A percentile compares a stretch with the other conserved stretches of the same genome.
Evolutionary conservation across 2,888 invertebrate species (phyloP).

Genomic region (Celastrina argiolus): DNA sequence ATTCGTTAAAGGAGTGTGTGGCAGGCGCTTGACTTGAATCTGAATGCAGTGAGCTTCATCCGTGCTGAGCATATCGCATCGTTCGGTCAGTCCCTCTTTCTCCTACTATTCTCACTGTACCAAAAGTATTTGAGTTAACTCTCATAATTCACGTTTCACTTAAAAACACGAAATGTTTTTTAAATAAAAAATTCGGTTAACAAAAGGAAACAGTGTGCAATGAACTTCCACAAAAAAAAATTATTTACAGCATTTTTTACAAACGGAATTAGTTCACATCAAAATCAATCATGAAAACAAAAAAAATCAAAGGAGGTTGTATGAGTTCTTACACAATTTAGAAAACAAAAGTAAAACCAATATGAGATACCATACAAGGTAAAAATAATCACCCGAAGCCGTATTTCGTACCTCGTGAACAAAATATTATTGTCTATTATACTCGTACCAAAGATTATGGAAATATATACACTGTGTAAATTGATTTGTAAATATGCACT

Average conservation of each 20-base stretch:
- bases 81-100: too few relatives aligned
- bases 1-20: too few relatives aligned
- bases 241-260: not conserved
- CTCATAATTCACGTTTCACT: too few relatives aligned
- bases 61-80: too few relatives aligned
- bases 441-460: slow-evolving; percentile 64
- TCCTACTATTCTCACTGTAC: too few relatives aligned
- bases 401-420: slow-evolving; percentile 41
- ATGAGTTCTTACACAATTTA: slow-evolving; percentile 20
- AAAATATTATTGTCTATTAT: slow-evolving; percentile 65
- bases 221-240: too few relatives aligned
- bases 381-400: slow-evolving; percentile 43
- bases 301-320: not conserved
- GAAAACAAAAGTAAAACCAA: slow-evolving; percentile 18
- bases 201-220: too few relatives aligned
- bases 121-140: too few relatives aligned
- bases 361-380: slow-evolving; percentile 29
- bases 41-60: too few relatives aligned
- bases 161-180: too few relatives aligned
- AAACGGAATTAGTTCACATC: not conserved
- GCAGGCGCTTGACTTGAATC: too few relatives aligned
- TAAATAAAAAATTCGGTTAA: too few relatives aligned
- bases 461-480: slow-evolving; percentile 35
- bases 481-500: slow-evolving; percentile 33
- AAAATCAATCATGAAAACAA: slow-evolving; percentile 2